Conservation (phyloP, 2,797 vertebrate genomes). For the Sebastes steindachneri region DNA sequence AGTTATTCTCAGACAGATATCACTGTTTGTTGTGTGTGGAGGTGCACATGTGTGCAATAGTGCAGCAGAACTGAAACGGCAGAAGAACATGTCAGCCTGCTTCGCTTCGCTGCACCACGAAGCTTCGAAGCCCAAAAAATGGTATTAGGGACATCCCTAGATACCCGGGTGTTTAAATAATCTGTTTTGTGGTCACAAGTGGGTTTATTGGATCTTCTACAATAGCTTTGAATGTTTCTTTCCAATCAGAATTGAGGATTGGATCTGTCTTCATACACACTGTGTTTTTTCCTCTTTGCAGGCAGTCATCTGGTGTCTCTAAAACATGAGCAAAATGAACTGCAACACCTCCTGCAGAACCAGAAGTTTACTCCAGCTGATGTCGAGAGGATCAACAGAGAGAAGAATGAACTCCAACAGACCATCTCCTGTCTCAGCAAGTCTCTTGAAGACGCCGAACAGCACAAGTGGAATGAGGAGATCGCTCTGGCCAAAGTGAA, state of each 20-base stretch:
- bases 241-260: not conserved
- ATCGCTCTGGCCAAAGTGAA: conserved; percentile 90
- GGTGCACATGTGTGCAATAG: no score
- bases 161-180: not conserved
- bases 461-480: conserved; percentile 94
- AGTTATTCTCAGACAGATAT: no score
- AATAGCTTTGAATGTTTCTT: not conserved
- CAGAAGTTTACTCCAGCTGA: conserved; percentile 95
- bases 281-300: conserved; percentile 51
- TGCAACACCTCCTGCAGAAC: conserved; percentile 88
- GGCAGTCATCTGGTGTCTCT: conserved; percentile 87
- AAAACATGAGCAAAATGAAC: conserved; percentile 87
- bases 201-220: not conserved
- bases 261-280: not conserved
- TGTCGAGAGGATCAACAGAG: conserved; percentile 93
- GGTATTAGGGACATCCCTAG: not conserved
- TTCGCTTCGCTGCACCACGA: no score
- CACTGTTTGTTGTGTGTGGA: no score
- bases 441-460: conserved; percentile 88
- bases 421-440: conserved; percentile 87
- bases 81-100: no score
- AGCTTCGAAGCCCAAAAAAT: no score
- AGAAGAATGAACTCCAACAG: conserved; percentile 92
- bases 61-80: no score
- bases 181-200: not conserved